Conservation (phyloP, 2,888 invertebrate species). For the Allolobophora icterica region DNA sequence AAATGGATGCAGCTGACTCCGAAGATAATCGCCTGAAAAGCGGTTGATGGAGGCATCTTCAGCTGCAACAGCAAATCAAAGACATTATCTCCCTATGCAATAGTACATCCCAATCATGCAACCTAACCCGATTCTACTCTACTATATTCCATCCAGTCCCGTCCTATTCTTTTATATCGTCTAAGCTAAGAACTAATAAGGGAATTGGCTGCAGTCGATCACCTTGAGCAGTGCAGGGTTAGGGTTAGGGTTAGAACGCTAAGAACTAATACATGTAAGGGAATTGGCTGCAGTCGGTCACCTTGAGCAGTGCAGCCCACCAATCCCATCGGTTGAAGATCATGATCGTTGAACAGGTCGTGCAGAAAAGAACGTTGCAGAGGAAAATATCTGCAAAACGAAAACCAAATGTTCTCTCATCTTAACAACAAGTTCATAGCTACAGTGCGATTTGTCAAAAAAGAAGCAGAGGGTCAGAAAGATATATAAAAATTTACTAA, state of each 20-base stretch:
- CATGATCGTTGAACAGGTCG: neutral
- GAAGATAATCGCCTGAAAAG: slow-evolving; percentile 71
- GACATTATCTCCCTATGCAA: too few relatives aligned
- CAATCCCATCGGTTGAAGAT: slow-evolving; percentile 15
- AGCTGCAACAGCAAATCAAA: slow-evolving; percentile 52
- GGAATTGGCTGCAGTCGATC: neutral
- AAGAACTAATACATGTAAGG: too few relatives aligned
- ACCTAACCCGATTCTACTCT: too few relatives aligned
- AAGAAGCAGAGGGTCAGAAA: too few relatives aligned
- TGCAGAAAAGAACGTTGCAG: neutral
- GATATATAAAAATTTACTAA: too few relatives aligned
- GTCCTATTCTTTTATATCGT: too few relatives aligned
- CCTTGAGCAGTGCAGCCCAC: neutral
- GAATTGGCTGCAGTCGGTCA: neutral
- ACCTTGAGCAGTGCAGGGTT: too few relatives aligned
- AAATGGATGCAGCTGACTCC: slow-evolving; percentile 68
- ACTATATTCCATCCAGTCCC: neutral
- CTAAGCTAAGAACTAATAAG: too few relatives aligned
- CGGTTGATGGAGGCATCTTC: slow-evolving; percentile 54
- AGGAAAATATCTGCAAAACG: neutral
- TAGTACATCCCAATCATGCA: too few relatives aligned
- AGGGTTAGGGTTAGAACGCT: too few relatives aligned
- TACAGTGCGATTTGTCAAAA: too few relatives aligned
- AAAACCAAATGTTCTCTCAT: neutral
- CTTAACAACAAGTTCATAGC: neutral